Base-by-base conservation (phyloP, 2,888 invertebrate species). In the Brachyopa scutellaris region DNA sequence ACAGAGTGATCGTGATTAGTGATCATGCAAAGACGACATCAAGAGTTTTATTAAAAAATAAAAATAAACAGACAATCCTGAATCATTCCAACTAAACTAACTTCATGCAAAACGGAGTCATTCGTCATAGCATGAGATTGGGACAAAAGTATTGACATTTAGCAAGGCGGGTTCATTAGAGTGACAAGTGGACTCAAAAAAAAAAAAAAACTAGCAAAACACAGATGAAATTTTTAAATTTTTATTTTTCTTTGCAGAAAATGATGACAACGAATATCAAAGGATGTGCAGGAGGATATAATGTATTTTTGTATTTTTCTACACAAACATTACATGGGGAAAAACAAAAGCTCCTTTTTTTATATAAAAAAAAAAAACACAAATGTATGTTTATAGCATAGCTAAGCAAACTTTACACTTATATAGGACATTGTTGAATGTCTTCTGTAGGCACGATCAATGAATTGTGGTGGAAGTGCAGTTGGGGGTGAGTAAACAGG, bases 401-500 rank as follows among this genome's bases (percentile, higher is more conserved):
- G 55, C 72, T 72, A 74, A 84, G 72, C 74, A 73, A 85, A 86
- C 86, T 87, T 90, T 90, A 90, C 90, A 88, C 90, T 89, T 88
- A 89, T 86, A 85, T 89, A 89, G 72, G 90, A 89, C 86, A 90
- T 87, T 84, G 90, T 88, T 84, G 90, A 90, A 86, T 90, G 90
- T 73, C 90, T 86, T 67, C 90, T 88, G 85, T 87, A 86, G 51
- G 79, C 72, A 70, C 86, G 84, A 78, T 77, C 87, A 83, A 87
- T 85, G 36, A 88, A 85, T 66, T 87, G 85, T 23, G 84, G 85
- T 66, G 89, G 86, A 51, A 88, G 87, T 70, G 87, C 87, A 84
- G 87, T 89, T 82, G 88, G 85, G 40, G 89, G 88, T 78, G 88
- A 89, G 80, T 89, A 90, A 80, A 90, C 87, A 78, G 88, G 87